Evolutionary conservation across 2,113 vertebrate genomes (phyloP), one percentile per base, ranked within the genome.

Genomic region (Peromyscus maniculatus): DNA sequence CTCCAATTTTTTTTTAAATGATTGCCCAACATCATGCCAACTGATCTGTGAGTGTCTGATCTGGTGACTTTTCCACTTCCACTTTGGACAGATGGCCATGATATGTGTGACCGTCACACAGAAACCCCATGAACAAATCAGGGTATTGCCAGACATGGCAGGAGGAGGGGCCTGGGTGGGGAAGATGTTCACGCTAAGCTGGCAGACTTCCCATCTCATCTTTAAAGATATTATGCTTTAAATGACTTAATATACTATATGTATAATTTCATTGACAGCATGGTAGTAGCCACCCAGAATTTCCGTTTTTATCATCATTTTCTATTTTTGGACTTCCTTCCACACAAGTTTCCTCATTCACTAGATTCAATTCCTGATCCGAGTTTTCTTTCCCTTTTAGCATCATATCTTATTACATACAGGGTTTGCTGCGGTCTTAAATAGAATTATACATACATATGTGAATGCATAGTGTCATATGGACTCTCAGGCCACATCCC

Each of bases 171-270:
- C 52, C 15, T 17, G 43, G 26, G 0, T 10, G 7, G 12, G 24
- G 31, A 16, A 21, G 28, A 5, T 5, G 1, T 19, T 5, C 1
- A 33, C 4, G 1, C 13, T 6, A 26, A 90, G 8, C 59, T n/a
- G 43, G 52, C 11, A 72, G 16, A 16, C 11, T 66, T 78, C 22
- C 72, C 26, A 26, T 86, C 52, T 72, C 9, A 43, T 13, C 55
- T 78, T 89, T 52, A 66, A 74, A 62, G 46, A 57, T 2, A 1
- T 19, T 91, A 77, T 43, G 15, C 24, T 86, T 89, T 64, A 19
- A 94, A 31, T 36, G 8, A 87, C 66, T 80, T 62, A 9, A n/a
- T 26, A 21, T 15, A 17, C 15, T 24, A 1, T 64, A 5, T 22
- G 2, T 9, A 13, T 31, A 19, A 13, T 74, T 31, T 69, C 55